phyloP scores from a whole-genome alignment of 2,113 vertebrate species.

The Hiodon tergisus region DNA sequence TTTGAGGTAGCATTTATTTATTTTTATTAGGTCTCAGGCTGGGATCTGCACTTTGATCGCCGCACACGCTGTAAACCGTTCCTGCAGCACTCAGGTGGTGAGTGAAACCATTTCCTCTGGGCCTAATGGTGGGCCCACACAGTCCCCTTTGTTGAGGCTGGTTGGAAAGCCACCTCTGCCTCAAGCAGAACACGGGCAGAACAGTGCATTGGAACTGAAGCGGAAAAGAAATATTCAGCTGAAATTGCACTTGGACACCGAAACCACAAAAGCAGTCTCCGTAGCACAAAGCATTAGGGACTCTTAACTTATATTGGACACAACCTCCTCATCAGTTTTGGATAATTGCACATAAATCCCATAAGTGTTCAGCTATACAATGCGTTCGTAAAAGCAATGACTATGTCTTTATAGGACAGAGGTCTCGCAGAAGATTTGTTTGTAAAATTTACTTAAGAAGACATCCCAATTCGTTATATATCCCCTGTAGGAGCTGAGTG shows the following conservation, averaged over 20 bases:
- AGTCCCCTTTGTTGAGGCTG: slow-evolving; percentile 38
- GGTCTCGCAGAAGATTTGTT: slow-evolving; percentile 1
- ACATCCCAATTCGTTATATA: slow-evolving; percentile 6
- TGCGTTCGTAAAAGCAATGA: slow-evolving; percentile 29
- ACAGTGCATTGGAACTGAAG: neutral
- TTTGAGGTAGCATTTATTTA: slow-evolving; percentile 43
- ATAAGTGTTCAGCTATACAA: slow-evolving; percentile 24
- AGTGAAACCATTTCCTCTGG: slow-evolving; percentile 45
- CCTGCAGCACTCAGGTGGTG: slow-evolving; percentile 41
- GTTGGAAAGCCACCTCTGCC: slow-evolving; percentile 16
- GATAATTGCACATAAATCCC: slow-evolving; percentile 24
- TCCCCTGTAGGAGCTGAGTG: neutral
- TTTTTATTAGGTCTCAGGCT: slow-evolving; percentile 42
- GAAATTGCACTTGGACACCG: neutral
- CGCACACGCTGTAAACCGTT: slow-evolving; percentile 32
- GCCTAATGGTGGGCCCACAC: slow-evolving; percentile 36
- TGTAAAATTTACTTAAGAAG: neutral
- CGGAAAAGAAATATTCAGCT: slow-evolving; percentile 1
- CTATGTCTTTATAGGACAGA: slow-evolving; percentile 25
- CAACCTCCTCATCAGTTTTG: slow-evolving; percentile 11
- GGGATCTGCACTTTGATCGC: slow-evolving; percentile 34
- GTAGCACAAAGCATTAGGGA: slow-evolving; percentile 15
- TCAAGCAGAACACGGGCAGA: neutral
- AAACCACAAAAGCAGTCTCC: neutral
- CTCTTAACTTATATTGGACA: slow-evolving; percentile 18